phyloP scores from a whole-genome alignment of 2,113 vertebrate genomes.

The Pachypanchax playfairii region DNA sequence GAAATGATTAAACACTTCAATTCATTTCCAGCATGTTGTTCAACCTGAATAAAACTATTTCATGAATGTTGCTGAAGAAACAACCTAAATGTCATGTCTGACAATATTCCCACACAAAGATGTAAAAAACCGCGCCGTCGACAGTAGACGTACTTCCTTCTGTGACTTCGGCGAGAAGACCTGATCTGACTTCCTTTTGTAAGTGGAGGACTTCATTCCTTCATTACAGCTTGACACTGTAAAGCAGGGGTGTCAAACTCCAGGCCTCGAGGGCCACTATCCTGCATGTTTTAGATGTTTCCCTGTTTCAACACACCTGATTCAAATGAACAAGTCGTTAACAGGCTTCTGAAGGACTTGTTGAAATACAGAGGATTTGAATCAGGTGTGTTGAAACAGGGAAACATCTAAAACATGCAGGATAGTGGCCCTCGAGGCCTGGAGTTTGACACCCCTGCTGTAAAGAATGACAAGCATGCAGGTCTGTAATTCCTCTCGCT shows the following conservation, averaged over 20 bases:
- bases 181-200: background rate
- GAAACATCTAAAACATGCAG: no score
- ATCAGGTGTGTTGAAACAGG: no score
- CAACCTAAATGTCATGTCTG: background rate
- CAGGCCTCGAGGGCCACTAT: no score
- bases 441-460: no score
- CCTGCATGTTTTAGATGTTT: no score
- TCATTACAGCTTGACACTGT: constrained; percentile 27
- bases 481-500: constrained; percentile 43
- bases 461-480: constrained; percentile 61
- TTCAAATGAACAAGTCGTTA: no score
- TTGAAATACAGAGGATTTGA: no score
- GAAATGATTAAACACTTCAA: background rate
- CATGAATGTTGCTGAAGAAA: background rate
- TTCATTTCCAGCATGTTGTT: constrained; percentile 2
- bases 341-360: no score
- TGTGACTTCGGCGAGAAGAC: background rate
- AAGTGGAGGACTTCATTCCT: constrained; percentile 7
- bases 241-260: no score
- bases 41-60: background rate
- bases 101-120: constrained; percentile 13
- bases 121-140: background rate
- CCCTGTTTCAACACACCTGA: no score
- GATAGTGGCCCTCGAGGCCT: no score
- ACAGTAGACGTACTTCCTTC: constrained; percentile 26